These are phyloP conservation scores for Phallusia fumigata DNA, from an alignment of 23 tunicate species.

Conservation along the genomic window DNA sequence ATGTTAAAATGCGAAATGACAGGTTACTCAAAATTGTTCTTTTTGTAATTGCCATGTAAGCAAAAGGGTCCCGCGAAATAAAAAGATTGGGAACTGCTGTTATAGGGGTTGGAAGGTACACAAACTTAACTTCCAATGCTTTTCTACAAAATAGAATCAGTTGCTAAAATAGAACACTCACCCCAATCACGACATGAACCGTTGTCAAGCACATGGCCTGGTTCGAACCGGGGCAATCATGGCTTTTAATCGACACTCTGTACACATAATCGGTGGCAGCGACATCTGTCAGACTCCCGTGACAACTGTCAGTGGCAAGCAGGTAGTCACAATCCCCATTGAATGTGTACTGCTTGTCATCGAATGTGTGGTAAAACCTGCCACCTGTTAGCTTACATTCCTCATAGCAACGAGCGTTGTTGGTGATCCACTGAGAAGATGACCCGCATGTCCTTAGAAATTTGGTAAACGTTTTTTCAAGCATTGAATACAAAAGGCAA, in stretches of 20 bases:
- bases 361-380: constrained; percentile 24
- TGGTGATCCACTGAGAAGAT: neutral
- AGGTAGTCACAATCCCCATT: constrained; percentile 28
- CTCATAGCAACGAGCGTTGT: constrained; percentile 9
- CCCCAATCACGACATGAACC: constrained; percentile 20
- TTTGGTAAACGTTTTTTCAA: no score
- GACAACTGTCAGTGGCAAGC: constrained; percentile 29
- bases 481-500: no score
- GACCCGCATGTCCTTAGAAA: neutral
- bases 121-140: no score
- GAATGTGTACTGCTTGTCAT: constrained; percentile 1
- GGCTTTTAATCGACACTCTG: constrained; percentile 20
- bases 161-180: neutral
- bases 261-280: neutral
- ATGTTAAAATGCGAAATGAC: no score
- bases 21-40: no score
- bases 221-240: constrained; percentile 37
- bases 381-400: constrained; percentile 39
- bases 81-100: no score
- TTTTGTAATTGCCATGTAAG: no score
- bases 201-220: constrained; percentile 32
- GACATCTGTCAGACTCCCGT: neutral
- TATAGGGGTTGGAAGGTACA: no score
- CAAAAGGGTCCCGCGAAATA: no score
- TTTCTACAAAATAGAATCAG: no score